These are phyloP conservation scores for Brachynemurus nebulosus DNA, from an alignment of 2,888 invertebrate genomes.

Conservation along the genomic window DNA sequence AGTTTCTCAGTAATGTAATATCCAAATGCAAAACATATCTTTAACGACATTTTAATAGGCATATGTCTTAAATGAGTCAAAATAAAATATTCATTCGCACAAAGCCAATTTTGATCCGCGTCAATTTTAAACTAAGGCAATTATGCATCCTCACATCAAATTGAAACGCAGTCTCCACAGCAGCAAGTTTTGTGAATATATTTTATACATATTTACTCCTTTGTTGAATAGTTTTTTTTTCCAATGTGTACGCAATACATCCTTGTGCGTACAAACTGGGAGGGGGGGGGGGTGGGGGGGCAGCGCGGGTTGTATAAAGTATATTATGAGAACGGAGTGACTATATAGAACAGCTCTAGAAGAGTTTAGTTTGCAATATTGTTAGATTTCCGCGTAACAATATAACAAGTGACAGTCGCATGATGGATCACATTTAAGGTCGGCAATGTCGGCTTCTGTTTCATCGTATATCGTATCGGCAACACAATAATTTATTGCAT, in stretches of 20 bases:
- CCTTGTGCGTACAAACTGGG: too few species aligned
- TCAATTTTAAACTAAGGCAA: constrained; percentile 29
- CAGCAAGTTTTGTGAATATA: background rate
- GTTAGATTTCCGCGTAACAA: constrained; percentile 31
- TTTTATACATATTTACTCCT: constrained; percentile 23
- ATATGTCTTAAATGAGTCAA: constrained; percentile 25
- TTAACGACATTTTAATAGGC: constrained; percentile 29
- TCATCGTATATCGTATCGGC: too few species aligned
- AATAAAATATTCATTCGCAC: constrained; percentile 33
- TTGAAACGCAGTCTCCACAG: background rate
- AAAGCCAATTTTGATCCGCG: constrained; percentile 29
- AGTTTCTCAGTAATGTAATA: too few species aligned
- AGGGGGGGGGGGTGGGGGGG: too few species aligned
- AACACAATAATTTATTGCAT: too few species aligned
- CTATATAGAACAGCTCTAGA: too few species aligned
- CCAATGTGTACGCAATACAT: too few species aligned
- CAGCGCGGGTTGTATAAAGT: too few species aligned
- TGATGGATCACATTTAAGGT: constrained; percentile 34
- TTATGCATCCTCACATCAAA: constrained; percentile 31
- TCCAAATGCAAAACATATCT: too few species aligned
- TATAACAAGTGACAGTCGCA: constrained; percentile 31
- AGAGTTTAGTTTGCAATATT: constrained; percentile 21
- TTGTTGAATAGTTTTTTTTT: too few species aligned
- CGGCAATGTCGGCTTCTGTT: constrained; percentile 22
- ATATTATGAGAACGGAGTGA: too few species aligned